Conservation (phyloP, 2,888 invertebrate genomes). For the Melanophora roralis region DNA sequence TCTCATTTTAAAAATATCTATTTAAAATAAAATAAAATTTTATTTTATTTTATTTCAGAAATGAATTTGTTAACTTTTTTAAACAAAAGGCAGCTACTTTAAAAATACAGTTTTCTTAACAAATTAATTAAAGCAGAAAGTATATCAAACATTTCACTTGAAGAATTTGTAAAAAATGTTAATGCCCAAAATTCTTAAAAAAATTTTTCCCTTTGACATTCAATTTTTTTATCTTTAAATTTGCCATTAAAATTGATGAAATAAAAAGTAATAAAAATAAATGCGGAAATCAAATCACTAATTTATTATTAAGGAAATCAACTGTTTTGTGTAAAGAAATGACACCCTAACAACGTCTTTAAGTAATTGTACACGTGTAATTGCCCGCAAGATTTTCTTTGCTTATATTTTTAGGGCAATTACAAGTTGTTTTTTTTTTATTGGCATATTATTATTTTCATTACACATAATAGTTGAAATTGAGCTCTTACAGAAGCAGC, state of each 20-base stretch:
- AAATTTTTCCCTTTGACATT: neutral
- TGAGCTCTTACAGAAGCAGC: neutral
- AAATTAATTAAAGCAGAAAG: too few relatives aligned
- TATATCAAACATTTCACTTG: too few relatives aligned
- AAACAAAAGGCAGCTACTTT: too few relatives aligned
- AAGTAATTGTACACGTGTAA: conserved; percentile 72
- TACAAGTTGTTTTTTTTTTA: conserved; percentile 41
- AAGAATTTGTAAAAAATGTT: too few relatives aligned
- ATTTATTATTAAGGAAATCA: neutral
- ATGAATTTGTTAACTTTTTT: too few relatives aligned
- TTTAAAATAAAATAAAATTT: too few relatives aligned
- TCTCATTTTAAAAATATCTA: too few relatives aligned
- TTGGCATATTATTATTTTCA: conserved; percentile 32
- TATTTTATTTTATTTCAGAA: too few relatives aligned
- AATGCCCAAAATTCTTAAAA: too few relatives aligned
- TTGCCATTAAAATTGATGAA: neutral
- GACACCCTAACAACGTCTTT: conserved; percentile 66
- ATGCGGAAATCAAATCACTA: neutral
- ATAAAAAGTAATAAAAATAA: neutral
- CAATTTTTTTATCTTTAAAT: neutral
- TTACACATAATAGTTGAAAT: conserved; percentile 26
- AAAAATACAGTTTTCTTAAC: too few relatives aligned
- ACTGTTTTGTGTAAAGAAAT: neutral
- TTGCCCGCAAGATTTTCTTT: conserved; percentile 68
- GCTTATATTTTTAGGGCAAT: conserved; percentile 29